Percentiles rank a stretch among this genome's conserved stretches.
phyloP scores from a whole-genome alignment of 2,113 vertebrate species.

The Notiomystis cincta region DNA sequence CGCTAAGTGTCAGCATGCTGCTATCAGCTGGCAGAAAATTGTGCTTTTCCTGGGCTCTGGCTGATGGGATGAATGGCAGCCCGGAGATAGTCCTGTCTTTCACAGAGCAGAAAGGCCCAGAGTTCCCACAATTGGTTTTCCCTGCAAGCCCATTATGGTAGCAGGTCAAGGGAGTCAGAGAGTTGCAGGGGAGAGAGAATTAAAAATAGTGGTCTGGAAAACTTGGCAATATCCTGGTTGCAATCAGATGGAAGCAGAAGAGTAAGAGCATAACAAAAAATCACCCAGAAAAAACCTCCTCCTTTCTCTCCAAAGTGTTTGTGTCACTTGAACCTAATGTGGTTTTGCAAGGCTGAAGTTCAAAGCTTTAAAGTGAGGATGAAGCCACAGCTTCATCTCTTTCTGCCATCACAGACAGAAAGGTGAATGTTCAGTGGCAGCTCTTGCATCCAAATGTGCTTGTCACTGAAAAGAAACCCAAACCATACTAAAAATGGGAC shows the following conservation, averaged over 20 bases:
- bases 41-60: slow-evolving; percentile 17
- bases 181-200: neutral
- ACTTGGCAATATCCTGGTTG: neutral
- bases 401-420: neutral
- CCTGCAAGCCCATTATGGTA: neutral
- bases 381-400: neutral
- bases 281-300: neutral
- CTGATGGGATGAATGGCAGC: slow-evolving; percentile 55
- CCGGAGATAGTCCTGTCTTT: slow-evolving; percentile 15
- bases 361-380: neutral
- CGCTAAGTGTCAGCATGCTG: slow-evolving; percentile 39
- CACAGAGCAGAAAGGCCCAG: neutral
- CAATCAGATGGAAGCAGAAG: neutral
- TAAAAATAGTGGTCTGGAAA: neutral
- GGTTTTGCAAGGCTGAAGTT: neutral
- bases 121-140: slow-evolving; percentile 36
- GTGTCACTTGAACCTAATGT: neutral
- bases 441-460: neutral
- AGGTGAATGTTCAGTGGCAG: neutral
- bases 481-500: neutral
- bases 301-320: neutral
- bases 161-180: slow-evolving; percentile 1
- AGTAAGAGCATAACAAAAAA: neutral
- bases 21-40: slow-evolving; percentile 47
- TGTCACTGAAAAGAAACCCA: neutral